These are phyloP conservation scores for Aphidoletes aphidimyza DNA, from an alignment of 2,888 invertebrate genomes.

Conservation along the genomic window DNA sequence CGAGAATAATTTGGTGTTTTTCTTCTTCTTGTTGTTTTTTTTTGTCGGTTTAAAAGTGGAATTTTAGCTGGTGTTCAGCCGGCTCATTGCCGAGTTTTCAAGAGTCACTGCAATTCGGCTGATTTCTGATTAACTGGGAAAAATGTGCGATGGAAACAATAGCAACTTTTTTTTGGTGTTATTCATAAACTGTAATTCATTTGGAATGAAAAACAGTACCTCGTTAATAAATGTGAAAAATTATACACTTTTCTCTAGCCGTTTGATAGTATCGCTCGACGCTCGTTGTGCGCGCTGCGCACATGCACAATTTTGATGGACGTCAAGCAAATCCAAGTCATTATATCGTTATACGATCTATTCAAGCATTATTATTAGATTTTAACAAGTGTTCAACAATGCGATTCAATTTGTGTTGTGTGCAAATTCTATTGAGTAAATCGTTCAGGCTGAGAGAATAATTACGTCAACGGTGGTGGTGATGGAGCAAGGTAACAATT, in stretches of 20 bases:
- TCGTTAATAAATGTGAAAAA: slow-evolving; percentile 41
- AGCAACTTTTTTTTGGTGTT: background rate
- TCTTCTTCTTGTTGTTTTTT: slow-evolving; percentile 17
- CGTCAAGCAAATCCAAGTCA: slow-evolving; percentile 29
- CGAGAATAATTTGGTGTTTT: slow-evolving; percentile 25
- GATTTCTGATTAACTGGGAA: background rate
- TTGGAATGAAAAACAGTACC: slow-evolving; percentile 5
- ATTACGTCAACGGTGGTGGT: slow-evolving; percentile 1
- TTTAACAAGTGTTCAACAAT: slow-evolving; percentile 42
- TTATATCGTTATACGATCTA: slow-evolving; percentile 24
- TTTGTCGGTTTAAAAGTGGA: too few species aligned
- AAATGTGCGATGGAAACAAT: background rate
- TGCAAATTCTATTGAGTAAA: background rate
- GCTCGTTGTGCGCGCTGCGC: too few species aligned
- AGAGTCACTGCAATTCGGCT: slow-evolving; percentile 27
- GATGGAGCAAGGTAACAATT: slow-evolving; percentile 17
- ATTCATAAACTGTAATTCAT: background rate
- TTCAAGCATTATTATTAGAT: slow-evolving; percentile 52
- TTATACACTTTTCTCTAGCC: background rate
- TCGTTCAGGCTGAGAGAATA: too few species aligned
- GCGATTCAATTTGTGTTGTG: slow-evolving; percentile 1
- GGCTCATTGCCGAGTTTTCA: too few species aligned
- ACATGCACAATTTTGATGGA: background rate
- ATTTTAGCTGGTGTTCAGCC: too few species aligned
- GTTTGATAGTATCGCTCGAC: background rate